phyloP scores from a whole-genome alignment of 2,113 vertebrate genomes.

The Pangasianodon gigas region DNA sequence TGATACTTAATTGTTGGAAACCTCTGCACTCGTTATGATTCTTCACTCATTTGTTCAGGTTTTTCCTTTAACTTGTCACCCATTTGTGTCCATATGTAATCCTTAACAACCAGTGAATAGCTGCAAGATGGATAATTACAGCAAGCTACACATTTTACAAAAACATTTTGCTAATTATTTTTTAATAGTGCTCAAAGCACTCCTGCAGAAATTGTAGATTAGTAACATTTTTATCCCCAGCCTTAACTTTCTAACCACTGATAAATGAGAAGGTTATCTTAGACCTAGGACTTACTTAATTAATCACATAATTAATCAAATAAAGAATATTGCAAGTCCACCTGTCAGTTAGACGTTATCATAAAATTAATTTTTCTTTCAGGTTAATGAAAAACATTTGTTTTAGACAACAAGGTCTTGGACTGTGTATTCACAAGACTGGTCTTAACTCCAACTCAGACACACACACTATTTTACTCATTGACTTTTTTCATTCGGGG shows the following conservation, averaged over 20 bases:
- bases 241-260: neutral
- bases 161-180: neutral
- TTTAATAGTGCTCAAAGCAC: neutral
- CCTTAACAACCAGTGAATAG: neutral
- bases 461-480: slow-evolving; percentile 57
- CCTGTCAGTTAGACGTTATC: neutral
- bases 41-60: neutral
- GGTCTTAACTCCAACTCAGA: neutral
- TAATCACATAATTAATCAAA: neutral
- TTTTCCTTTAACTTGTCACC: neutral
- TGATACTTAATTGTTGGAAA: neutral
- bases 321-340: neutral
- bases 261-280: neutral
- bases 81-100: neutral
- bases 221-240: neutral
- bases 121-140: neutral
- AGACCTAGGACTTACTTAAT: neutral
- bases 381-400: neutral
- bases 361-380: neutral
- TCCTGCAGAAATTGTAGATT: neutral
- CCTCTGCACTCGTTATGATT: neutral
- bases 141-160: neutral
- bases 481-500: slow-evolving; percentile 62
- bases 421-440: neutral
- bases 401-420: neutral